Conservation (phyloP, 53 echinoderm and acorn worm species). For the Henricia sp. region DNA sequence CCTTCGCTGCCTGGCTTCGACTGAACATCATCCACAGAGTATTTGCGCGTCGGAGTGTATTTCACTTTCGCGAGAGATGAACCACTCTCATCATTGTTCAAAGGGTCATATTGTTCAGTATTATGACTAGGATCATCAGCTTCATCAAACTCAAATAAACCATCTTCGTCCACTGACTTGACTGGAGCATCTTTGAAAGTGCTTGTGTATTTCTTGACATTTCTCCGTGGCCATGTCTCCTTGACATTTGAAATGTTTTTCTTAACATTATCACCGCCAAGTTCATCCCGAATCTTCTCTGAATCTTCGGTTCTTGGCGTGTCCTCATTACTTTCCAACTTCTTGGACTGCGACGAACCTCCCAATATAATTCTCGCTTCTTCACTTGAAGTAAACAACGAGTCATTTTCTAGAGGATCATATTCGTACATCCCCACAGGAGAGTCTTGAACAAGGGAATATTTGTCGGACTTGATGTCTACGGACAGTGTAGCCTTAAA, state of each 20-base stretch:
- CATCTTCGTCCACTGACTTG: background rate
- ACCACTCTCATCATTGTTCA: background rate
- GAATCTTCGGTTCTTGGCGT: too few species aligned
- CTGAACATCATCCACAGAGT: constrained; percentile 1
- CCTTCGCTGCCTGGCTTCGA: constrained; percentile 5
- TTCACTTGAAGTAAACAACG: background rate
- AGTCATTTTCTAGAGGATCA: constrained; percentile 45
- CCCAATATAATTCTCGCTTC: too few species aligned
- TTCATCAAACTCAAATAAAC: constrained; percentile 7
- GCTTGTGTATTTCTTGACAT: too few species aligned
- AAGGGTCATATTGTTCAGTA: constrained; percentile 36
- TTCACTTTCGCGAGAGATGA: constrained; percentile 2
- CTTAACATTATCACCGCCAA: too few species aligned
- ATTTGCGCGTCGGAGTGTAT: constrained; percentile 17
- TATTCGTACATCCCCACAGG: constrained; percentile 48
- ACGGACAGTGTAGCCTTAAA: constrained; percentile 20
- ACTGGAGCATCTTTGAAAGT: background rate
- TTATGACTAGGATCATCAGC: constrained; percentile 6
- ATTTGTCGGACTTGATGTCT: constrained; percentile 19
- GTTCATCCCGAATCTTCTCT: too few species aligned
- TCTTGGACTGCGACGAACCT: too few species aligned
- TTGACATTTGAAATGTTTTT: too few species aligned
- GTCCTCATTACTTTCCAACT: too few species aligned
- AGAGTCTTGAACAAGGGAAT: constrained; percentile 4
- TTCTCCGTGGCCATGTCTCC: too few species aligned